phyloP scores from a whole-genome alignment of 2,797 vertebrate genomes.

The Coregonus ussuriensis region DNA sequence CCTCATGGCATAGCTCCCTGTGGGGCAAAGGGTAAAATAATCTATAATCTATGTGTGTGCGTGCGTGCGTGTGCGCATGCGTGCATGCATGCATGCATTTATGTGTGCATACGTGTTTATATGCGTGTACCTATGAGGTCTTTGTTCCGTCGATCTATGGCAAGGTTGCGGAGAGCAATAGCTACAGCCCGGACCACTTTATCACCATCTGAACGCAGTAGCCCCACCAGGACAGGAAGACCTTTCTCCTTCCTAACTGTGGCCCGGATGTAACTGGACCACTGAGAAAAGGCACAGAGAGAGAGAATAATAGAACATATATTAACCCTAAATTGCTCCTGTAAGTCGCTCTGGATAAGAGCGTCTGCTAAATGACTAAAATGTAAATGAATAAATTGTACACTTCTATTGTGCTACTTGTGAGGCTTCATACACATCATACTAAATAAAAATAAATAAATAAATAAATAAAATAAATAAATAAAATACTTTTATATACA shows the following conservation, averaged over 20 bases:
- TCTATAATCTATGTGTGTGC: slow-evolving; percentile 6
- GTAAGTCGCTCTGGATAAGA: too few species aligned
- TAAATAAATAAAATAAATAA: too few species aligned
- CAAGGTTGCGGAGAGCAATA: slow-evolving; percentile 94
- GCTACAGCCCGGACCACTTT: slow-evolving; percentile 96
- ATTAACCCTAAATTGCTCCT: too few species aligned
- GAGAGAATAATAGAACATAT: neutral
- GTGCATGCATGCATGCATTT: slow-evolving; percentile 42
- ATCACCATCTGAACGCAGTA: slow-evolving; percentile 93
- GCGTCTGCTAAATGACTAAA: too few species aligned
- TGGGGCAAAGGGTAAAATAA: slow-evolving; percentile 15
- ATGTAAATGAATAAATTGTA: neutral
- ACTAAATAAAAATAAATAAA: too few species aligned
- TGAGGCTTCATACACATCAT: neutral
- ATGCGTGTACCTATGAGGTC: slow-evolving; percentile 87
- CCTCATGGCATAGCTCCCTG: slow-evolving; percentile 93
- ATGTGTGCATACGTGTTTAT: neutral
- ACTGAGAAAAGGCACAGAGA: slow-evolving; percentile 69
- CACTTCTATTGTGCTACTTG: neutral
- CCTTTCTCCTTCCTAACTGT: slow-evolving; percentile 96
- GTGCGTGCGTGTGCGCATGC: neutral
- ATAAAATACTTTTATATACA: neutral
- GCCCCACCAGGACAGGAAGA: slow-evolving; percentile 91
- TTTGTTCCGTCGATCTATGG: slow-evolving; percentile 95
- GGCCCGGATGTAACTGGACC: slow-evolving; percentile 95